Evolutionary conservation across 1,140 invertebrate genomes (phyloP).

Genomic region (Listronotus oregonensis): DNA sequence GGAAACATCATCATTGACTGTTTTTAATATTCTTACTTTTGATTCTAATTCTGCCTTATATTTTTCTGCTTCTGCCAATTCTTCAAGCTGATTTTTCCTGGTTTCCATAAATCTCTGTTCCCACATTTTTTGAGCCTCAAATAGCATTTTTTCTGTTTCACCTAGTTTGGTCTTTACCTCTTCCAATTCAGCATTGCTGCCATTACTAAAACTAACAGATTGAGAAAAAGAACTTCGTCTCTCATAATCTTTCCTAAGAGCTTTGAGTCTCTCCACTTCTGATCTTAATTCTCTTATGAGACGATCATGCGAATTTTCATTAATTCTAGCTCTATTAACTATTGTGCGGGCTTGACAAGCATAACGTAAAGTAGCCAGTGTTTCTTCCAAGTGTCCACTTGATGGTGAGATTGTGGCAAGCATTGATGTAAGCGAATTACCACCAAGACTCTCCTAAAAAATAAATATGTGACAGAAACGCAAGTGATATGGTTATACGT

Average conservation of each 20-base stretch:
- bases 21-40: slow-evolving; percentile 50
- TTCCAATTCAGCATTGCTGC: slow-evolving; percentile 55
- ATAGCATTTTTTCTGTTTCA: slow-evolving; percentile 65
- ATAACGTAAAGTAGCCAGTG: slow-evolving; percentile 83
- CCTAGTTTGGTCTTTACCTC: slow-evolving; percentile 62
- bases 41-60: slow-evolving; percentile 63
- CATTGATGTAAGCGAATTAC: slow-evolving; percentile 70
- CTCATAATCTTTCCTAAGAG: slow-evolving; percentile 63
- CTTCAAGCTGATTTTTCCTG: slow-evolving; percentile 50
- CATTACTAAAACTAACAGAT: slow-evolving; percentile 50
- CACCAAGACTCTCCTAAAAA: slow-evolving; percentile 68
- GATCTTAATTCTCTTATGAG: slow-evolving; percentile 66
- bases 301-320: slow-evolving; percentile 76
- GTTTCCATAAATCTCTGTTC: slow-evolving; percentile 58
- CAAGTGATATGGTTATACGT: slow-evolving; percentile 1
- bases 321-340: slow-evolving; percentile 77
- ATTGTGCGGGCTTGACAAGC: slow-evolving; percentile 89
- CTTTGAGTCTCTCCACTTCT: slow-evolving; percentile 71
- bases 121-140: slow-evolving; percentile 63
- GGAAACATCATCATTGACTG: slow-evolving; percentile 49
- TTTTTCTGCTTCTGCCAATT: slow-evolving; percentile 64
- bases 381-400: slow-evolving; percentile 77
- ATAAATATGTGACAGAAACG: slow-evolving; percentile 2
- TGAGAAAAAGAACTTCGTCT: slow-evolving; percentile 51
- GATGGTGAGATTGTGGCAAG: slow-evolving; percentile 78